Evolutionary conservation across 2,797 vertebrate genomes (phyloP), one percentile per base, ranked within the genome.

Genomic region (Scomberomorus guttatus): DNA sequence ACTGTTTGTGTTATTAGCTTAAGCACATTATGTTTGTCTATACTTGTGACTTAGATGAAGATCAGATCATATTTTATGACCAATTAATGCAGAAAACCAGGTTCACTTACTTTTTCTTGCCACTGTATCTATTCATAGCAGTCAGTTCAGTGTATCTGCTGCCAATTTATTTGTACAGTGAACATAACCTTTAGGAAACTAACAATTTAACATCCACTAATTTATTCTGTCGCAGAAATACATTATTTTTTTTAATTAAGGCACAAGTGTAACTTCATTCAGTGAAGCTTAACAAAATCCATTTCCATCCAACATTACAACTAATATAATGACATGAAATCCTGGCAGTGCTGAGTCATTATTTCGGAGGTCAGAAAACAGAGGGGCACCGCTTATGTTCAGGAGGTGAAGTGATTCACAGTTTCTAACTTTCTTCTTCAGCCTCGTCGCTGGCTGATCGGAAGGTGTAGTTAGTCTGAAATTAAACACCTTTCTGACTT

Each of bases 201-300:
- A 24, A 34, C 34, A 9, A 25, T 46, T 67, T 58, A 42, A 67
- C 48, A 51, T 48, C 44, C 46, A 48, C 46, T 27, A 15, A 84
- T 52, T 17, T 5, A 69, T 82, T 80, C 39, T 51, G 14, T 59
- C 27, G 32, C 8, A 51, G 39, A 52, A 81, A 37, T 37, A 37
- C 10, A 12, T 37, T 32, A 11, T 11, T 1, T 42, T 61, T 72
- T 78, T 66, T 78, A 78, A 83, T 83, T 60, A 74, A 48, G 25
- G 39, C 63, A 55, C 56, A 72, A 48, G 34, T 68, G 64, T 12
- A n/a, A 46, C 9, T n/a, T 27, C 22, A 6, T 81, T 83, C 55
- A 80, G 1, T 54, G 44, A 66, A 59, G 51, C 73, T 86, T 69
- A 80, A 48, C 58, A 65, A 70, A 86, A 67, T 74, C 75, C 15